phyloP scores from a whole-genome alignment of 2,797 vertebrate genomes.

The Acrossocheilus wenchowensis region DNA sequence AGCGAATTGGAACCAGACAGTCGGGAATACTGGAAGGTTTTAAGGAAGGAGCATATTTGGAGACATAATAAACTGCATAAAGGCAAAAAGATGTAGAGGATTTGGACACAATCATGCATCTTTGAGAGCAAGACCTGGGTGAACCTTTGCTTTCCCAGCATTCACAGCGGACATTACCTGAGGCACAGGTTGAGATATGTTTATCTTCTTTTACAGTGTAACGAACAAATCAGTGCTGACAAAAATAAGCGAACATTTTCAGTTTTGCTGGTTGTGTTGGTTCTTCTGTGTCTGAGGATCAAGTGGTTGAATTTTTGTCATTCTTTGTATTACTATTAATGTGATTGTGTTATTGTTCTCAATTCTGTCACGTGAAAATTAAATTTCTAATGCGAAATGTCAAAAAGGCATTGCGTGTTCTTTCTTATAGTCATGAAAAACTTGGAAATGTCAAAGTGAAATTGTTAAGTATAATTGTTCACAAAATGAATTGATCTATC shows the following conservation, averaged over 20 bases:
- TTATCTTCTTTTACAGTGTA: not conserved
- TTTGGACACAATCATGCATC: not conserved
- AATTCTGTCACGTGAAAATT: not conserved
- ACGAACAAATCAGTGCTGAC: not conserved
- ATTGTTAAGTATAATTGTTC: not conserved
- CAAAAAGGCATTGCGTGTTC: not conserved
- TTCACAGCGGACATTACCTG: not conserved
- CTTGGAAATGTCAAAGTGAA: not conserved
- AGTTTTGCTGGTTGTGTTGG: not conserved
- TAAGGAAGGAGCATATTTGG: slow-evolving; percentile 90
- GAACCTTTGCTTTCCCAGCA: not conserved
- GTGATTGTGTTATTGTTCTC: not conserved
- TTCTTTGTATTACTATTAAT: not conserved
- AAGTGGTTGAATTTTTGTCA: not conserved
- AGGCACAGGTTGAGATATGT: not conserved
- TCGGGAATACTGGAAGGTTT: slow-evolving; percentile 82
- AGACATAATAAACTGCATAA: slow-evolving; percentile 83
- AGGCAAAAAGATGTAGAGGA: slow-evolving; percentile 80
- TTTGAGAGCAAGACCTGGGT: too few relatives aligned
- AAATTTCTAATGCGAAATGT: not conserved
- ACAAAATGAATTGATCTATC: too few relatives aligned
- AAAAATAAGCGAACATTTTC: not conserved
- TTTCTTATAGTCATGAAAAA: not conserved
- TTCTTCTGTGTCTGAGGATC: not conserved
- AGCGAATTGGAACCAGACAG: slow-evolving; percentile 82